These are phyloP conservation scores for Cyclina sinensis DNA, from an alignment of 1,140 invertebrate genomes.

Conservation along the genomic window DNA sequence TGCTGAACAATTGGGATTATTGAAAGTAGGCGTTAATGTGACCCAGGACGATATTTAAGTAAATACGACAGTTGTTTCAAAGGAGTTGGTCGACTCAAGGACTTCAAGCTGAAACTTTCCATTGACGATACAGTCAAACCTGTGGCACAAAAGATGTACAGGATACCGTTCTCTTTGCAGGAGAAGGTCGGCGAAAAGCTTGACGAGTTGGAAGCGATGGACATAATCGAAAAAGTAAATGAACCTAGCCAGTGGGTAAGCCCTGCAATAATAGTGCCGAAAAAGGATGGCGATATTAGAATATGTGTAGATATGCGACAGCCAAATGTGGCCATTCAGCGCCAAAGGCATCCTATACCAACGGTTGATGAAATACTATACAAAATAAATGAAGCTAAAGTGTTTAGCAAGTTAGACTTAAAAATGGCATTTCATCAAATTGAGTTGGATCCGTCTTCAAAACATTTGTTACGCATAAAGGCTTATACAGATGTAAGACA, in stretches of 20 bases:
- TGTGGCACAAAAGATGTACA: neutral
- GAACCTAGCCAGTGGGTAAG: neutral
- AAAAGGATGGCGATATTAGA: neutral
- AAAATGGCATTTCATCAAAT: conserved; percentile 76
- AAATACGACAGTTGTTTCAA: conserved; percentile 3
- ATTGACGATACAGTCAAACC: conserved; percentile 19
- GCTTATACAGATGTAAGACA: conserved; percentile 72
- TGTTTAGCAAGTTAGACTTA: conserved; percentile 77
- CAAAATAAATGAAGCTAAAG: conserved; percentile 2
- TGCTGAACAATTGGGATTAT: neutral
- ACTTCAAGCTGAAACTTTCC: conserved; percentile 40
- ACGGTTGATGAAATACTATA: conserved; percentile 56
- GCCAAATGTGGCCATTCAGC: neutral
- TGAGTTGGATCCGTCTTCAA: conserved; percentile 73
- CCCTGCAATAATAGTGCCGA: neutral
- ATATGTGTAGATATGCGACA: no score
- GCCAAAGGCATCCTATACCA: conserved; percentile 73
- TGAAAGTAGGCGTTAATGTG: neutral
- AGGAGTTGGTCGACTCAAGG: conserved; percentile 23
- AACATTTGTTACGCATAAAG: conserved; percentile 71
- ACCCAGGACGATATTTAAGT: neutral
- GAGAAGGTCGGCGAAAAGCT: neutral
- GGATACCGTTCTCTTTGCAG: conserved; percentile 67
- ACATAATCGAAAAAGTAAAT: neutral
- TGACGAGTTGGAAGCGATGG: conserved; percentile 6